These are phyloP conservation scores for Nemotelus nigrinus DNA, from an alignment of 2,888 invertebrate species.

Conservation along the genomic window DNA sequence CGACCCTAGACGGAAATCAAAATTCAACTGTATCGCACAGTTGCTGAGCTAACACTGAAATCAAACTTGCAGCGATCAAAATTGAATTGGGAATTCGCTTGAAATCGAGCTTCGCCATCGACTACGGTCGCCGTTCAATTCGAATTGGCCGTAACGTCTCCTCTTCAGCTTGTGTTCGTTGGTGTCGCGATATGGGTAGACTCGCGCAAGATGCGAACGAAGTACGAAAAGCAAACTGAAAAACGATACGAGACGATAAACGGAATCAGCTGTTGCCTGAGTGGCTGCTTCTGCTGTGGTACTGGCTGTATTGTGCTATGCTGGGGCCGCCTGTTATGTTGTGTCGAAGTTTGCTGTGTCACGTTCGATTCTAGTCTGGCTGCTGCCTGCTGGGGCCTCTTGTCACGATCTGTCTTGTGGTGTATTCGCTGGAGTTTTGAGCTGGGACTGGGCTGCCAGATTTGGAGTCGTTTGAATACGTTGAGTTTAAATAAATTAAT, in stretches of 20 bases:
- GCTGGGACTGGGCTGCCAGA: neutral
- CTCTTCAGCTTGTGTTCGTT: neutral
- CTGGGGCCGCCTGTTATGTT: neutral
- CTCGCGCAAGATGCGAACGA: neutral
- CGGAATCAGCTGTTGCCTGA: constrained; percentile 41
- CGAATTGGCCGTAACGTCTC: neutral
- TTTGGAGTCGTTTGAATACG: neutral
- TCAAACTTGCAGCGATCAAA: neutral
- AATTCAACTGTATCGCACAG: constrained; percentile 18
- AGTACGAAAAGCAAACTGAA: neutral
- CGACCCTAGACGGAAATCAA: constrained; percentile 21
- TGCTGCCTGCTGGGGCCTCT: constrained; percentile 4
- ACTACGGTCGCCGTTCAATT: neutral
- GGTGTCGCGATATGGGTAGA: neutral
- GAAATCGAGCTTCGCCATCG: neutral
- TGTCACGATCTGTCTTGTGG: neutral
- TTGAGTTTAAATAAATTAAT: too few species aligned
- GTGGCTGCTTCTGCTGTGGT: constrained; percentile 11
- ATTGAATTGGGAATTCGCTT: constrained; percentile 24
- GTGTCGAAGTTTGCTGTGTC: constrained; percentile 5
- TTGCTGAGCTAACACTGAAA: constrained; percentile 27
- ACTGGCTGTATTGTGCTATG: constrained; percentile 16
- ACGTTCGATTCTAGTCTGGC: constrained; percentile 21
- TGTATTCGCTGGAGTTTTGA: neutral
- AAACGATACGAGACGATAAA: constrained; percentile 21